A percentile compares a stretch with the other conserved stretches of the same genome.
Evolutionary conservation across 2,113 vertebrate species (phyloP).

Genomic region (Podarcis muralis): DNA sequence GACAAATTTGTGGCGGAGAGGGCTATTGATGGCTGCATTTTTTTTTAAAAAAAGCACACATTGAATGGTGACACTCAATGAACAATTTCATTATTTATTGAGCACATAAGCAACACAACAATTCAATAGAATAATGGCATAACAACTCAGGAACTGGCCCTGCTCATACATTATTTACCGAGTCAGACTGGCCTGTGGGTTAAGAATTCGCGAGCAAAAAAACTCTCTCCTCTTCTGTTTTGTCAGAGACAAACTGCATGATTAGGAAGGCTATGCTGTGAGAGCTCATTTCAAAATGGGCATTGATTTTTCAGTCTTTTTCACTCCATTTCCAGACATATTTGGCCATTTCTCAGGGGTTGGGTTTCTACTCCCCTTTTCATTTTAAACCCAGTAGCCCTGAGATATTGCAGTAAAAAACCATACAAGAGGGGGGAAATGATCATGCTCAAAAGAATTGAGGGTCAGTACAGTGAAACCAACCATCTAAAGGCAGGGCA

Average conservation of each 20-base stretch:
- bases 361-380: not conserved
- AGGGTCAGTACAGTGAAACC: no score
- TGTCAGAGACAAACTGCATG: constrained; percentile 8
- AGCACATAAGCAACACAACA: not conserved
- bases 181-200: not conserved
- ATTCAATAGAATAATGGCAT: not conserved
- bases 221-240: constrained; percentile 3
- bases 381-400: not conserved
- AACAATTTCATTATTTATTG: constrained; percentile 40
- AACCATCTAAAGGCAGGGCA: not conserved
- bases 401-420: not conserved
- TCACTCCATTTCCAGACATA: constrained; percentile 3
- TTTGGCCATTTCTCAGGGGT: not conserved
- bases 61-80: not conserved
- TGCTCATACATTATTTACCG: constrained; percentile 23
- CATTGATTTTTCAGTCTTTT: constrained; percentile 1
- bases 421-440: not conserved
- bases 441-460: not conserved
- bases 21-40: no score
- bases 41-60: no score
- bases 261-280: not conserved
- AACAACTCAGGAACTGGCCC: not conserved
- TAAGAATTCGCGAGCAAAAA: not conserved
- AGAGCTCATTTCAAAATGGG: constrained; percentile 7
- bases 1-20: no score